A percentile compares a stretch with the other conserved stretches of the same genome.
Conservation (phyloP, 1,140 invertebrate genomes). For the Melipona quadrifasciata region DNA sequence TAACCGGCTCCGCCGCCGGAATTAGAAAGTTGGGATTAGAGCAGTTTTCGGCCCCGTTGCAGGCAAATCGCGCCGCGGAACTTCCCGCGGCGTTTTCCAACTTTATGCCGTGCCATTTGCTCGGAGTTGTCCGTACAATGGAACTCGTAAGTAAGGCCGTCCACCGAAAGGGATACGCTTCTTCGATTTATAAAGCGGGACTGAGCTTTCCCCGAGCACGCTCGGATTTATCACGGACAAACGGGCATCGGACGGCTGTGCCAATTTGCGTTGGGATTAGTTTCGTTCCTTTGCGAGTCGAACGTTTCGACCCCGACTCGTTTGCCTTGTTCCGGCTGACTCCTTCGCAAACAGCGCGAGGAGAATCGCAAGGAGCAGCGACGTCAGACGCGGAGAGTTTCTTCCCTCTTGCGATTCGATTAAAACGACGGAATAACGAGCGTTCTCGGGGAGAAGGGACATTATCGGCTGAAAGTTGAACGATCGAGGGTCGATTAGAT, state of each 20-base stretch:
- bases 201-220: not conserved
- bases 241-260: not conserved
- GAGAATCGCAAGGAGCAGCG: not conserved
- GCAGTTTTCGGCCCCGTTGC: conserved; percentile 6
- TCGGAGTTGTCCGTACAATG: not conserved
- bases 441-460: not conserved
- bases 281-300: not conserved
- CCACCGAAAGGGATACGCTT: not conserved
- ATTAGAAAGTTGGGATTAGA: conserved; percentile 59
- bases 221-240: conserved; percentile 6
- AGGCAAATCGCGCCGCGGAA: conserved; percentile 31
- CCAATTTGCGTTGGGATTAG: conserved; percentile 32
- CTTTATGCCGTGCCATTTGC: conserved; percentile 51
- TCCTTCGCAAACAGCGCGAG: not conserved
- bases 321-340: not conserved
- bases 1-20: conserved; percentile 23
- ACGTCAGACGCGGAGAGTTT: not conserved
- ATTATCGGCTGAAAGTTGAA: not conserved
- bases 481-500: conserved; percentile 1
- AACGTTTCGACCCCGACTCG: not conserved
- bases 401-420: not conserved
- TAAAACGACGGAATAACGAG: not conserved
- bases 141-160: not conserved
- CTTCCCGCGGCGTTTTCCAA: conserved; percentile 42
- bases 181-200: conserved; percentile 26